Percentiles rank a stretch among this genome's conserved stretches.
These are phyloP conservation scores for Urocynchramus pylzowi DNA, from an alignment of 2,113 vertebrate genomes.

Conservation along the genomic window DNA sequence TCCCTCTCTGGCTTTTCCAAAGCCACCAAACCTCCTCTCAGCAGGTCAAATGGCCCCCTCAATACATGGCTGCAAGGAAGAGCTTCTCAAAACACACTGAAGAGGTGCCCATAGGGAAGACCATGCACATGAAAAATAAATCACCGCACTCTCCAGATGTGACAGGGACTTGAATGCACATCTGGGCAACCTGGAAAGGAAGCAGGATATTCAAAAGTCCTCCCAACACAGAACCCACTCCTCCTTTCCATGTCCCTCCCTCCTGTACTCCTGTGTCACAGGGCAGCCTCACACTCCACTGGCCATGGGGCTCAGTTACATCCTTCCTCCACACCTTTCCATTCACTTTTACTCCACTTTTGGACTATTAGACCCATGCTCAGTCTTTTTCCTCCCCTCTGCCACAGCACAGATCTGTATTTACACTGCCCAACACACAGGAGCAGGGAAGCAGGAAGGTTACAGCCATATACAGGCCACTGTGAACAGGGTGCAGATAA, in stretches of 20 bases:
- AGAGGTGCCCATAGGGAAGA: background rate
- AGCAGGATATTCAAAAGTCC: background rate
- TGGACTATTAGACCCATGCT: background rate
- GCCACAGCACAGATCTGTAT: background rate
- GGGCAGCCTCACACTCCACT: background rate
- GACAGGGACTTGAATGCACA: rapidly evolving
- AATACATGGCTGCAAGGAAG: background rate
- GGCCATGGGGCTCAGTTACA: background rate
- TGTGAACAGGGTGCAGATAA: background rate
- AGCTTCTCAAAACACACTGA: background rate
- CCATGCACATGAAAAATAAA: rapidly evolving
- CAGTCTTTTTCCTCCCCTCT: background rate
- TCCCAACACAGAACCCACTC: background rate
- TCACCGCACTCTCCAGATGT: background rate
- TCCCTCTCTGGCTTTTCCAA: background rate
- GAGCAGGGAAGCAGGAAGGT: background rate
- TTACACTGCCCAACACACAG: background rate
- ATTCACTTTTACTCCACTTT: background rate
- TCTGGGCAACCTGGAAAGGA: background rate
- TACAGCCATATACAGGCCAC: background rate
- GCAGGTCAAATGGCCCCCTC: background rate
- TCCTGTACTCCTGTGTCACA: rapidly evolving
- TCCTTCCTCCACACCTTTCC: background rate
- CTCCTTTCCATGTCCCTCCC: background rate
- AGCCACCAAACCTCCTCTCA: background rate